A percentile compares a stretch with the other conserved stretches of the same genome.
Conservation (phyloP, 2,888 invertebrate species). For the Microctonus hyperodae region DNA sequence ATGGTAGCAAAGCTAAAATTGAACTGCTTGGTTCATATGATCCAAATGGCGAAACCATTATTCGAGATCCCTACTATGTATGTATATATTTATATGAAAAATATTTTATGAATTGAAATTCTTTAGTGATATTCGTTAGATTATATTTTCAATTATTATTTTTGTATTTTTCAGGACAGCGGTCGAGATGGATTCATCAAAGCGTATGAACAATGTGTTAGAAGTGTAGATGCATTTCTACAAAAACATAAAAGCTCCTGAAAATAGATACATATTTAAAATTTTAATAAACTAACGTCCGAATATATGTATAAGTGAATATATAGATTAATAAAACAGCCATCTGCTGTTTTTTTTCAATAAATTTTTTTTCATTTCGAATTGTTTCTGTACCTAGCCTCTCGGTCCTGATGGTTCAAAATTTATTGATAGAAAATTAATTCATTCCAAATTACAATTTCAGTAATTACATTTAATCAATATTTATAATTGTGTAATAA, state of each 20-base stretch:
- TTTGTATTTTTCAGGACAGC: constrained; percentile 65
- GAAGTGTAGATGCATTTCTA: constrained; percentile 47
- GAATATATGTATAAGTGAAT: too few relatives aligned
- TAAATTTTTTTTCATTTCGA: not conserved
- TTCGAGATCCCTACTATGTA: constrained; percentile 93
- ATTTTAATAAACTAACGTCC: not conserved
- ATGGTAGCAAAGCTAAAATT: constrained; percentile 74
- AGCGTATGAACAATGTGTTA: constrained; percentile 77
- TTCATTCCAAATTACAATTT: not conserved
- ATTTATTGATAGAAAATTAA: not conserved
- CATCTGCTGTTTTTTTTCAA: not conserved
- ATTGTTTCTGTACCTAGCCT: not conserved
- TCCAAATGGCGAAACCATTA: constrained; percentile 79
- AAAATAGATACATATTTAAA: not conserved
- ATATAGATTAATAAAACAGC: not conserved
- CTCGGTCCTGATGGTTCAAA: not conserved
- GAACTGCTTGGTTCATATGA: constrained; percentile 86
- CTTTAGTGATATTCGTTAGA: constrained; percentile 15
- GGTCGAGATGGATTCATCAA: constrained; percentile 76
- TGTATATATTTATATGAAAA: too few relatives aligned
- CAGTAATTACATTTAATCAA: not conserved
- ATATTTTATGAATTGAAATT: not conserved
- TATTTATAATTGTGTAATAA: not conserved
- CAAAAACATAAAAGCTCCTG: not conserved
- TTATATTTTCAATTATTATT: not conserved